Conservation (phyloP, 1,140 invertebrate genomes). For the Leptestheria dahalacensis region DNA sequence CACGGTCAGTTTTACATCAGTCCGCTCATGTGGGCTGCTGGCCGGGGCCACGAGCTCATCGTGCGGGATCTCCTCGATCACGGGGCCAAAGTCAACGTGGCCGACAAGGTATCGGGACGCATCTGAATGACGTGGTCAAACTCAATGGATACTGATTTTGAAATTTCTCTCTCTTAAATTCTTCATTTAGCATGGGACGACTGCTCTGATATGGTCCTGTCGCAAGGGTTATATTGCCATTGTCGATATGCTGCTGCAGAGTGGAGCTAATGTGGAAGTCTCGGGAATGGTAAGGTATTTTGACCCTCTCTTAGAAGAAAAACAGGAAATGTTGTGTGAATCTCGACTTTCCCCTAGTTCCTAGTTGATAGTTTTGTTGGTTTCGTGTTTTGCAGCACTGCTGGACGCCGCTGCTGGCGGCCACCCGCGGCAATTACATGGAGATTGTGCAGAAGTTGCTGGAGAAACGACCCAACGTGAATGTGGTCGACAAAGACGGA, state of each 20-base stretch:
- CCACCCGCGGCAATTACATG: slow-evolving; percentile 72
- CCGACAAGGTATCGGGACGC: slow-evolving; percentile 52
- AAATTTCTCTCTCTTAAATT: too few relatives aligned
- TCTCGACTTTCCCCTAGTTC: too few relatives aligned
- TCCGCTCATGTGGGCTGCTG: slow-evolving; percentile 84
- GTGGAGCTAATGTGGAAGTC: slow-evolving; percentile 67
- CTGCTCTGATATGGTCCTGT: slow-evolving; percentile 87
- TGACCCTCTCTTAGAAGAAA: not conserved
- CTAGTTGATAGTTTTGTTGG: slow-evolving; percentile 7
- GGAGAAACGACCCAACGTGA: slow-evolving; percentile 83
- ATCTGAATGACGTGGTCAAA: not conserved
- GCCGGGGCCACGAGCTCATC: slow-evolving; percentile 72
- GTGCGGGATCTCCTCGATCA: slow-evolving; percentile 62
- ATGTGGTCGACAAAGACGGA: slow-evolving; percentile 89
- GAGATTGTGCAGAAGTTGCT: slow-evolving; percentile 76
- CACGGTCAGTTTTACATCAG: slow-evolving; percentile 93
- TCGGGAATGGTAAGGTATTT: slow-evolving; percentile 54
- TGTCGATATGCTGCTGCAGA: slow-evolving; percentile 63
- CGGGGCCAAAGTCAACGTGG: slow-evolving; percentile 80
- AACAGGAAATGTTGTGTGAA: not conserved
- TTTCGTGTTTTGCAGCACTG: slow-evolving; percentile 51
- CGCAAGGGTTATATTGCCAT: slow-evolving; percentile 78
- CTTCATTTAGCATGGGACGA: slow-evolving; percentile 76
- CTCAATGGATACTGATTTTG: not conserved
- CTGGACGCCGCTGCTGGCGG: slow-evolving; percentile 85